Percentiles rank a stretch among this genome's conserved stretches.
phyloP scores from a whole-genome alignment of 1,140 invertebrate species.

The Cyclargus thomasi region DNA sequence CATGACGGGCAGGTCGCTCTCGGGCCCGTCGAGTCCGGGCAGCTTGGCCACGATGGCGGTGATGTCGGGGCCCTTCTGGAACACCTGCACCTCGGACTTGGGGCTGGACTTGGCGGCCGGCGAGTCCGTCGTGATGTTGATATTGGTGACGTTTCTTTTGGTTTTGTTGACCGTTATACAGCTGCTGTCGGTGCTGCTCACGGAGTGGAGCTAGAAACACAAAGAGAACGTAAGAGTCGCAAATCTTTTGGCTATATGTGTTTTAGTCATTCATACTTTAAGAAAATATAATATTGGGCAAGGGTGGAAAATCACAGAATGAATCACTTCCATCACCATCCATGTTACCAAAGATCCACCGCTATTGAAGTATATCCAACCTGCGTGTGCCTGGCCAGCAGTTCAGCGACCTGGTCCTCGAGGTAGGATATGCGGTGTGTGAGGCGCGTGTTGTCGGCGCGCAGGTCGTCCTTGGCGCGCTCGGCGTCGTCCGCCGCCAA shows the following conservation, averaged over 20 bases:
- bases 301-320: too few relatives aligned
- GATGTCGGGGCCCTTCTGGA: slow-evolving; percentile 74
- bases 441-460: slow-evolving; percentile 87
- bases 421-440: slow-evolving; percentile 92
- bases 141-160: slow-evolving; percentile 77
- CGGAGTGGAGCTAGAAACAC: slow-evolving; percentile 60
- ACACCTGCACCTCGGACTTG: slow-evolving; percentile 77
- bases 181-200: slow-evolving; percentile 59
- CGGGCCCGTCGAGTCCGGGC: slow-evolving; percentile 75
- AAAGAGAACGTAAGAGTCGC: slow-evolving; percentile 20
- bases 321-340: background rate
- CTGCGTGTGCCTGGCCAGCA: slow-evolving; percentile 70
- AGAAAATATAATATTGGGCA: too few relatives aligned
- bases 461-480: slow-evolving; percentile 77
- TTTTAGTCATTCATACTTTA: background rate
- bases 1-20: slow-evolving; percentile 64
- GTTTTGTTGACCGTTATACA: slow-evolving; percentile 72
- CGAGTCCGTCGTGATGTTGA: slow-evolving; percentile 74
- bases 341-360: too few relatives aligned
- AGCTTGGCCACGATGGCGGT: slow-evolving; percentile 76
- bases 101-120: slow-evolving; percentile 38
- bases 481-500: slow-evolving; percentile 79
- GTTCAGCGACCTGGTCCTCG: slow-evolving; percentile 88
- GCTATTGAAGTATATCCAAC: slow-evolving; percentile 23
- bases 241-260: slow-evolving; percentile 11